These are phyloP conservation scores for Adelognathus sp. DNA, from an alignment of 2,888 invertebrate species.

Conservation along the genomic window DNA sequence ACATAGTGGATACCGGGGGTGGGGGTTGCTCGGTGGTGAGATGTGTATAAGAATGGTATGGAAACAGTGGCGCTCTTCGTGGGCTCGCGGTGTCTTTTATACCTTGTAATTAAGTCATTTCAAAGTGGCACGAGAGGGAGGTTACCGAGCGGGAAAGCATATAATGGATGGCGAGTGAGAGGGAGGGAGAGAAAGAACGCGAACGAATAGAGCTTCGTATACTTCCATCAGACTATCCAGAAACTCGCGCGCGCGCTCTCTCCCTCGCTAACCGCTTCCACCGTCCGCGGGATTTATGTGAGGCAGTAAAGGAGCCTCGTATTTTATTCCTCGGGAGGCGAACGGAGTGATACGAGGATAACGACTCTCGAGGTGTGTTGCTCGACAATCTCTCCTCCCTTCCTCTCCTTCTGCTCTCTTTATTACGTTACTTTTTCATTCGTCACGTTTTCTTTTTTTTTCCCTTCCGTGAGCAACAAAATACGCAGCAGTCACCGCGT, in stretches of 20 bases:
- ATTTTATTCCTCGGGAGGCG: constrained; percentile 61
- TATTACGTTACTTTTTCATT: constrained; percentile 24
- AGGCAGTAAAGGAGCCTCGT: constrained; percentile 62
- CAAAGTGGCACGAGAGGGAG: constrained; percentile 53
- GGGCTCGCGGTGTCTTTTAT: constrained; percentile 59
- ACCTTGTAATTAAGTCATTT: constrained; percentile 66
- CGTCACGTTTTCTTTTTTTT: constrained; percentile 21
- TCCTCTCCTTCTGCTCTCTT: constrained; percentile 10
- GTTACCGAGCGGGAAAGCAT: neutral
- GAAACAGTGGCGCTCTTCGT: constrained; percentile 19
- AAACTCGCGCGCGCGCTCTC: constrained; percentile 3
- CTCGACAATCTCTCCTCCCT: constrained; percentile 54
- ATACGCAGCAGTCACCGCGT: too few species aligned
- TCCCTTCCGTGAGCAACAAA: too few species aligned
- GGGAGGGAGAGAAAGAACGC: constrained; percentile 10
- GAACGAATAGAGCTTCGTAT: constrained; percentile 38
- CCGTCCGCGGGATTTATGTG: constrained; percentile 60
- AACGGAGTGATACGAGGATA: constrained; percentile 56
- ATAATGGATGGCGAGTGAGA: neutral
- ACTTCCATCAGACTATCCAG: constrained; percentile 40
- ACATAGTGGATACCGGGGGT: too few species aligned
- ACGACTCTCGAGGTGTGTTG: constrained; percentile 58
- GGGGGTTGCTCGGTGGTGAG: neutral
- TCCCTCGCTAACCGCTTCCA: constrained; percentile 49
- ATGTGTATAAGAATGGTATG: constrained; percentile 4